Conservation (phyloP, 2,888 invertebrate species). For the Drosophila anomalipes region DNA sequence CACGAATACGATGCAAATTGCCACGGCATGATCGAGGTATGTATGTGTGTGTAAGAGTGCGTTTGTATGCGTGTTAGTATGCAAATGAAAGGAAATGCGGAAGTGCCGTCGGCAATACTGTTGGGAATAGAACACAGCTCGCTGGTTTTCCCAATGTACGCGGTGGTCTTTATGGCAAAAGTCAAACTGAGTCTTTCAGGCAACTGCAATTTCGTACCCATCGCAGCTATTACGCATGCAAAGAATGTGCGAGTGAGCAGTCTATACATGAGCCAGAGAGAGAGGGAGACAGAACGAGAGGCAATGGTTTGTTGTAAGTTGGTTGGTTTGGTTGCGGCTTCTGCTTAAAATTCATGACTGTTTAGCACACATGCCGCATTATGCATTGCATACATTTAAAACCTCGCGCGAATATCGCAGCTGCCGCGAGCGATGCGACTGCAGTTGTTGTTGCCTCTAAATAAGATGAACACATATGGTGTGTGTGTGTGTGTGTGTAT, state of each 20-base stretch:
- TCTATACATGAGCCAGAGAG: neutral
- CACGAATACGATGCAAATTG: constrained; percentile 57
- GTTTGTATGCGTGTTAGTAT: constrained; percentile 35
- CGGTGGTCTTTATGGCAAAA: constrained; percentile 58
- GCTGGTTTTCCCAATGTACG: constrained; percentile 59
- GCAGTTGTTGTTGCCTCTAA: constrained; percentile 43
- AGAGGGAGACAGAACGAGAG: neutral
- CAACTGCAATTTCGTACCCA: constrained; percentile 37
- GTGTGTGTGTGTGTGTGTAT: neutral
- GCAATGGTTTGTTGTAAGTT: constrained; percentile 9
- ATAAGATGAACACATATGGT: constrained; percentile 63
- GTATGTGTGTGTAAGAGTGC: constrained; percentile 12
- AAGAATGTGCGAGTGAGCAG: constrained; percentile 54
- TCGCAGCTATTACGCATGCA: constrained; percentile 73
- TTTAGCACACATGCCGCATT: constrained; percentile 80
- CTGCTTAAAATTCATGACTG: constrained; percentile 80
- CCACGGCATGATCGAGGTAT: constrained; percentile 45
- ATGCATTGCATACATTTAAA: constrained; percentile 74
- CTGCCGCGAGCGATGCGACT: constrained; percentile 50
- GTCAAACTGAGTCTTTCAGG: constrained; percentile 57
- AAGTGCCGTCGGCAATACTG: constrained; percentile 53
- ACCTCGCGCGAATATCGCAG: constrained; percentile 54
- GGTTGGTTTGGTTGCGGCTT: constrained; percentile 46
- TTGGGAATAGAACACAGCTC: constrained; percentile 44
- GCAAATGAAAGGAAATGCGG: constrained; percentile 70